Percentiles rank a stretch among this genome's conserved stretches.
Evolutionary conservation across 2,888 invertebrate genomes (phyloP).

Genomic region (Molanna angustata): DNA sequence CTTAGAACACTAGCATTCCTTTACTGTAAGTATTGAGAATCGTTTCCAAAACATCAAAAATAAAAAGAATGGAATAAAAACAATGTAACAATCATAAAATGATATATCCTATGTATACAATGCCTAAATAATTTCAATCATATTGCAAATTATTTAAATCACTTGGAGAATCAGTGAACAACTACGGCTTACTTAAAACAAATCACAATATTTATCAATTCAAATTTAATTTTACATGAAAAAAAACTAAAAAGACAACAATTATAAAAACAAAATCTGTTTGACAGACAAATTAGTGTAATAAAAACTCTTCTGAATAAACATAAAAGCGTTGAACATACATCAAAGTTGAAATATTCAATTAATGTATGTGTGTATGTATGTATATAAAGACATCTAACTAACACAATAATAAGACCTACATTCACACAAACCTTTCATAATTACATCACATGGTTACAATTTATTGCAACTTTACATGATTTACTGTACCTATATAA

Average conservation of each 20-base stretch:
- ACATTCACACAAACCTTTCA: slow-evolving; percentile 21
- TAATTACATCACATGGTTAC: slow-evolving; percentile 15
- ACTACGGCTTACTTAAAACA: slow-evolving; percentile 35
- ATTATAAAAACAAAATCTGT: slow-evolving; percentile 23
- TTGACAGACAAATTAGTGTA: slow-evolving; percentile 29
- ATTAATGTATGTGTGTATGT: no score
- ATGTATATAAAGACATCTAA: slow-evolving; percentile 19
- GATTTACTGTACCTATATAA: slow-evolving; percentile 5
- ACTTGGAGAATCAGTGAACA: slow-evolving; percentile 29
- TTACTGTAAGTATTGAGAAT: slow-evolving; percentile 29
- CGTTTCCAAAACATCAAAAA: slow-evolving; percentile 20
- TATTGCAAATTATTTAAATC: slow-evolving; percentile 31
- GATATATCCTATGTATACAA: slow-evolving; percentile 26
- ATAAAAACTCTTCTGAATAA: slow-evolving; percentile 25
- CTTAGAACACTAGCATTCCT: slow-evolving; percentile 21
- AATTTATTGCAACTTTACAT: no score
- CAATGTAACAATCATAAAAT: slow-evolving; percentile 30
- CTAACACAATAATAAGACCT: slow-evolving; percentile 19
- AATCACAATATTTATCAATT: slow-evolving; percentile 44
- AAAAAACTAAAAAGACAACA: slow-evolving; percentile 48
- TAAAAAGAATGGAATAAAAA: slow-evolving; percentile 29
- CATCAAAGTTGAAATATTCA: no score
- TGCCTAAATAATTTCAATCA: slow-evolving; percentile 32
- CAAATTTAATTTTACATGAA: background rate
- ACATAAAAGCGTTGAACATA: slow-evolving; percentile 20